These are phyloP conservation scores for Solenopsis invicta DNA, from an alignment of 1,140 invertebrate species.

Conservation along the genomic window DNA sequence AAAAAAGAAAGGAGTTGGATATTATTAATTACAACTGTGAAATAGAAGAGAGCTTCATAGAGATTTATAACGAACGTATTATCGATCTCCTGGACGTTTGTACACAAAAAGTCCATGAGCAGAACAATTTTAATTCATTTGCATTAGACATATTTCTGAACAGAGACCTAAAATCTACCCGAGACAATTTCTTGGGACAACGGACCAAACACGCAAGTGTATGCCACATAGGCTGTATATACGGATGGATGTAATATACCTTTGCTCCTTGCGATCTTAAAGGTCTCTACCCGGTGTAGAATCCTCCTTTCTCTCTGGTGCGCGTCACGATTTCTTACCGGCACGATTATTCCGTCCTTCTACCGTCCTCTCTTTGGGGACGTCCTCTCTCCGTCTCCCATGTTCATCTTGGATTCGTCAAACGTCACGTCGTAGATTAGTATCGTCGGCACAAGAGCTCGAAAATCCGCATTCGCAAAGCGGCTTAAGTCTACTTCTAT, in stretches of 20 bases:
- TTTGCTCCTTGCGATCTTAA: conserved; percentile 79
- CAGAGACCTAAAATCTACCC: conserved; percentile 26
- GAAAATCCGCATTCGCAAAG: conserved; percentile 24
- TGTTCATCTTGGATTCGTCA: conserved; percentile 31
- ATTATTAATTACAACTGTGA: too few relatives aligned
- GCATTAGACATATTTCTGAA: conserved; percentile 25
- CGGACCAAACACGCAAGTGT: conserved; percentile 69
- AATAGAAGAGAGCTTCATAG: too few relatives aligned
- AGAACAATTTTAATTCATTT: conserved; percentile 31
- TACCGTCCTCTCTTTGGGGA: conserved; percentile 56
- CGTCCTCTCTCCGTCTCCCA: conserved; percentile 12
- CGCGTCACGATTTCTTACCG: conserved; percentile 79
- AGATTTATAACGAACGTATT: too few relatives aligned
- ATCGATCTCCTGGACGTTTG: too few relatives aligned
- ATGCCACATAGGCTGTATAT: conserved; percentile 59
- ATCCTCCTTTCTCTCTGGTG: conserved; percentile 82
- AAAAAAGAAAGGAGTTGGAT: too few relatives aligned
- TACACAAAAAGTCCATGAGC: too few relatives aligned
- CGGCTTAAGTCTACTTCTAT: conserved; percentile 2
- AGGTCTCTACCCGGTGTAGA: conserved; percentile 78
- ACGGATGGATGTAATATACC: conserved; percentile 68
- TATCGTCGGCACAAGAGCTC: conserved; percentile 1
- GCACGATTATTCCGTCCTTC: conserved; percentile 69
- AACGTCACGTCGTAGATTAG: conserved; percentile 27
- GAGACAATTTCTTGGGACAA: conserved; percentile 66